A percentile compares a stretch with the other conserved stretches of the same genome.
These are phyloP conservation scores for Oryzias dopingdopingensis DNA, from an alignment of 2,797 vertebrate species.

Conservation along the genomic window DNA sequence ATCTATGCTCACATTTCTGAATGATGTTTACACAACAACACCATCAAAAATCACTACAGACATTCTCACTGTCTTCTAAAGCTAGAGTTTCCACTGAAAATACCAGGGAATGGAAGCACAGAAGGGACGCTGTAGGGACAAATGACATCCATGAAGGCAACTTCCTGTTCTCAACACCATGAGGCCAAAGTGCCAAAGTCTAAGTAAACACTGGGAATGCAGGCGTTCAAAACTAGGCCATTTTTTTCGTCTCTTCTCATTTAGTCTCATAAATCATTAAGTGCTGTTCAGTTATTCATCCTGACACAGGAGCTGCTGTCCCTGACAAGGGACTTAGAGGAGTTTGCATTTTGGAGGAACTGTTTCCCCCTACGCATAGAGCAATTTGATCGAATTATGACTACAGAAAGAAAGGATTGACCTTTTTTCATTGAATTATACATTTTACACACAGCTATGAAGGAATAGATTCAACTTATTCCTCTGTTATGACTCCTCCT, in stretches of 20 bases:
- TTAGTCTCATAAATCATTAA: conserved; percentile 63
- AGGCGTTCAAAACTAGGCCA: conserved; percentile 34
- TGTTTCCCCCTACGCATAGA: conserved; percentile 10
- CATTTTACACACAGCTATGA: too few relatives aligned
- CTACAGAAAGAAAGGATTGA: too few relatives aligned
- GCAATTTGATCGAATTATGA: too few relatives aligned
- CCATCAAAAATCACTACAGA: conserved; percentile 63
- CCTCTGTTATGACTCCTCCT: too few relatives aligned
- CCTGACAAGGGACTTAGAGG: conserved; percentile 25
- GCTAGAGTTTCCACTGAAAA: conserved; percentile 57
- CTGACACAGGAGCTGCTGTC: conserved; percentile 44
- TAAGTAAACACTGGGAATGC: conserved; percentile 12
- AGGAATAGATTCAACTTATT: too few relatives aligned
- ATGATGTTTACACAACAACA: conserved; percentile 65
- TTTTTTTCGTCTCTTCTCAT: conserved; percentile 52
- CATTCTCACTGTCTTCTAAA: conserved; percentile 72
- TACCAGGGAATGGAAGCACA: conserved; percentile 52
- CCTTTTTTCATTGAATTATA: too few relatives aligned
- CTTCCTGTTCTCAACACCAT: conserved; percentile 70
- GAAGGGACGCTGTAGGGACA: conserved; percentile 30
- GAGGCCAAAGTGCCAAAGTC: conserved; percentile 13
- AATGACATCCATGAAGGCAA: conserved; percentile 37
- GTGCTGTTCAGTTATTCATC: conserved; percentile 53
- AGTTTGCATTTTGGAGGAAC: conserved; percentile 30
- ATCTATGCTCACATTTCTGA: conserved; percentile 57